These are phyloP conservation scores for pig (Sus scrofa) DNA, from an alignment of 2,113 vertebrate species.

Conservation along the genomic window DNA sequence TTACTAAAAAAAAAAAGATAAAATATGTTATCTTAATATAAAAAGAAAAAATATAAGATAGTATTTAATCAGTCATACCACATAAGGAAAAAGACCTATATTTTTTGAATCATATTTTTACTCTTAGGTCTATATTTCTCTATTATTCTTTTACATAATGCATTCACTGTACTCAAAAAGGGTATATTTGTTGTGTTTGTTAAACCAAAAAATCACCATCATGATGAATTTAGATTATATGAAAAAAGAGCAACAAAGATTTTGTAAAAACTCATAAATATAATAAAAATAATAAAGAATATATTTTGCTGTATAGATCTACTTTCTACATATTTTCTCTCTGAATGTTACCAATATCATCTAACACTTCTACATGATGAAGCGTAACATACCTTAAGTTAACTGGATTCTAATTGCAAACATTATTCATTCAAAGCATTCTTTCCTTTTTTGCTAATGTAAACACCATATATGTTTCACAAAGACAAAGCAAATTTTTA, in stretches of 20 bases:
- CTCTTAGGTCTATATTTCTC: slow-evolving; percentile 18
- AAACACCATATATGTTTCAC: neutral
- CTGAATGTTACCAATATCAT: neutral
- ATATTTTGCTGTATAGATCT: slow-evolving; percentile 34
- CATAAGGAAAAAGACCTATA: neutral
- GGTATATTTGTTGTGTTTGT: neutral
- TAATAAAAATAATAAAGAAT: slow-evolving; percentile 8
- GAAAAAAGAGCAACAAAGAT: neutral
- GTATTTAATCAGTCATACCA: slow-evolving; percentile 22
- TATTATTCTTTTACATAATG: neutral
- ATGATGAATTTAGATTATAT: neutral
- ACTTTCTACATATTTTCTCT: slow-evolving; percentile 29
- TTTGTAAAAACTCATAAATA: neutral
- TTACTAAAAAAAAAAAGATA: slow-evolving; percentile 91
- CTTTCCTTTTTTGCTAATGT: neutral
- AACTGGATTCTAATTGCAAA: slow-evolving; percentile 13
- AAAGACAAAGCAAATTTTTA: slow-evolving; percentile 12
- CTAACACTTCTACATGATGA: neutral
- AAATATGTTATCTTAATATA: slow-evolving; percentile 61
- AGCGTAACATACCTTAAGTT: neutral
- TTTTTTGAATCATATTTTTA: slow-evolving; percentile 6
- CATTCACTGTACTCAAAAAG: neutral
- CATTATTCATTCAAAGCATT: neutral
- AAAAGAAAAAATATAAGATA: slow-evolving; percentile 26
- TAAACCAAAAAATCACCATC: neutral